Conservation (phyloP, 2,797 vertebrate species). For the Pseudochaenichthys georgianus region DNA sequence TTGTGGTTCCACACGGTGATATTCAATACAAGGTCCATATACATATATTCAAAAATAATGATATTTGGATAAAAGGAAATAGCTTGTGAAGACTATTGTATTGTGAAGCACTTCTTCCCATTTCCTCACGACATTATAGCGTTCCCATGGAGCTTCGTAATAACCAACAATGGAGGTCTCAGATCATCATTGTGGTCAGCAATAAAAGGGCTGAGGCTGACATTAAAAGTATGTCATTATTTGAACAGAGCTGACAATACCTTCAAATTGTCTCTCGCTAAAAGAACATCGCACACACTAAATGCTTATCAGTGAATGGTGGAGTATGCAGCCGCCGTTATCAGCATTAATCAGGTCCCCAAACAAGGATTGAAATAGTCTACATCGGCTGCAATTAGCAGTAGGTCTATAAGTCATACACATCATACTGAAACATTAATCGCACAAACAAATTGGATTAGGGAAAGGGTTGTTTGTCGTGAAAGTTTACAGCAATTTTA, state of each 20-base stretch:
- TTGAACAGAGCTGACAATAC: constrained; percentile 5
- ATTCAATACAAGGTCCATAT: constrained; percentile 24
- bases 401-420: background rate
- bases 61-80: constrained; percentile 27
- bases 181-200: constrained; percentile 22
- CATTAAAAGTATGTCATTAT: constrained; percentile 3
- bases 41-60: constrained; percentile 22
- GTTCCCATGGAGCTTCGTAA: constrained; percentile 57
- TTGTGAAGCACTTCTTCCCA: constrained; percentile 31
- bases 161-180: constrained; percentile 50
- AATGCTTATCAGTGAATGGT: background rate
- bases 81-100: constrained; percentile 31
- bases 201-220: constrained; percentile 4
- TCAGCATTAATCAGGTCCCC: constrained; percentile 3
- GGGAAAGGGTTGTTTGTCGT: background rate
- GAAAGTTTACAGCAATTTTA: background rate
- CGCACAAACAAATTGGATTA: background rate
- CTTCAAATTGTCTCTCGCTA: background rate
- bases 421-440: background rate
- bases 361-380: background rate
- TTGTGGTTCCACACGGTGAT: background rate
- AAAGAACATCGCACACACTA: background rate
- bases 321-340: background rate
- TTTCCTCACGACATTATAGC: constrained; percentile 55
- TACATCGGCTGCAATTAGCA: background rate